Base-by-base conservation (phyloP, 2,113 vertebrate genomes). In the Galeopterus variegatus region DNA sequence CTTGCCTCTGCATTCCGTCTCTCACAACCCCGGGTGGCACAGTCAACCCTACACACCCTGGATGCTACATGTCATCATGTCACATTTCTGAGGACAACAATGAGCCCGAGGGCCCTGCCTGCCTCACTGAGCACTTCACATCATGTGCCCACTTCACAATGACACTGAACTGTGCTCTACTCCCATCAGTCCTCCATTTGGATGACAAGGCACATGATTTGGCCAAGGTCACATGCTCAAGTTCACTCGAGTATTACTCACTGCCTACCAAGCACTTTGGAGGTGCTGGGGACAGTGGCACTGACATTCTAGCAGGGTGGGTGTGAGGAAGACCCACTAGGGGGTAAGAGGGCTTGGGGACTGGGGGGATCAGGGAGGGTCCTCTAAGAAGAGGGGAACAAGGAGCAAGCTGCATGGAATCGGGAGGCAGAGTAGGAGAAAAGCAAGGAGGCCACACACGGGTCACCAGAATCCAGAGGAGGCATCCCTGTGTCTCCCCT, bases 51-150 rank as follows among this genome's bases (percentile, higher is more conserved):
- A 28, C 10, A 82, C 28, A 33, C 26, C 31, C 9, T 6, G 0
- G 45, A 70, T 1, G 17, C 41, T 28, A 45, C 4, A 0, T 15
- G 52, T 15, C 64, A 14, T 9, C 0, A 0, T 4, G 13, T 18
- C 45, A 3, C 0, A 2, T 8, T 69, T 56, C 36, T 1, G 6
- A 92, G 7, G 45, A 45, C 36, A 41, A 91, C n/a, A 23, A 31
- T 64, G 33, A 26, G 33, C 31, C 54, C 4, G 3, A 24, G 31
- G 58, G 19, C 24, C n/a, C 50, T 36, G 15, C 24, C 33, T 1
- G 50, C 48, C 58, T 36, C 5, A 5, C 5, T 0, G 8, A 26
- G 21, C 19, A 23, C 6, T 1, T 24, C 36, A 72, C 1, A 8
- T 73, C 36, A 14, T 0, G 8, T 11, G 15, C 15, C 18, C 17